Evolutionary conservation across 1,140 invertebrate species (phyloP), one percentile per base, ranked within the genome.

Genomic region (Sarcophaga peregrina): DNA sequence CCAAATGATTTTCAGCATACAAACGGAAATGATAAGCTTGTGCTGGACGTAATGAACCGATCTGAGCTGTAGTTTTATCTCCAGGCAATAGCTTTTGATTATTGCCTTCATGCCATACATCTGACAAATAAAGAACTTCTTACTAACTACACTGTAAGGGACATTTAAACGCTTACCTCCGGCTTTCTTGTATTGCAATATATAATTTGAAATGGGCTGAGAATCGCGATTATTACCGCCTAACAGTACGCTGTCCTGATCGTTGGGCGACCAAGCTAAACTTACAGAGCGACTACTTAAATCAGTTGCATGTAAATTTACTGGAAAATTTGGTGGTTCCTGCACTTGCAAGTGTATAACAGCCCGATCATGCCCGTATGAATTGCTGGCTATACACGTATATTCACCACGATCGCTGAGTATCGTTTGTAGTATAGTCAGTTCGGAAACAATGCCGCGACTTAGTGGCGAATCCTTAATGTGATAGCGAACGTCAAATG

Each of bases 371-470:
- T 93, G 92, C 3, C 95, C 95, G 87, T 94, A 94, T 3, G 92
- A 91, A 88, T 96, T 96, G 81, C 91, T 92, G 2, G 94, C 94
- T 13, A 92, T 90, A 87, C 95, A 96, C 2, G 92, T 92, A 88
- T 95, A 96, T 84, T 94, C 93, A 1, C 93, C 94, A 8, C 93
- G 92, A 87, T 96, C 95, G 8, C 91, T 91, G 11, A 93, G 91
- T 15, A 92, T 91, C 1, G 93, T 92, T 83, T 93, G 92, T 25
- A 91, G 88, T 81, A 96, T 93, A 5, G 92, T 90, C 52, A 96
- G 86, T 85, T 94, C 93, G 0, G 93, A 94, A 46, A 91, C 87
- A 8, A 93, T 88, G 5, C 93, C 93, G 76, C 91, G 91, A 85
- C 82, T 85, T 0, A 91, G 85, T 13, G 90, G 88, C 45, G 91